A percentile compares a stretch with the other conserved stretches of the same genome.
Conservation (phyloP, 1,140 invertebrate genomes). For the Trissolcus basalis region DNA sequence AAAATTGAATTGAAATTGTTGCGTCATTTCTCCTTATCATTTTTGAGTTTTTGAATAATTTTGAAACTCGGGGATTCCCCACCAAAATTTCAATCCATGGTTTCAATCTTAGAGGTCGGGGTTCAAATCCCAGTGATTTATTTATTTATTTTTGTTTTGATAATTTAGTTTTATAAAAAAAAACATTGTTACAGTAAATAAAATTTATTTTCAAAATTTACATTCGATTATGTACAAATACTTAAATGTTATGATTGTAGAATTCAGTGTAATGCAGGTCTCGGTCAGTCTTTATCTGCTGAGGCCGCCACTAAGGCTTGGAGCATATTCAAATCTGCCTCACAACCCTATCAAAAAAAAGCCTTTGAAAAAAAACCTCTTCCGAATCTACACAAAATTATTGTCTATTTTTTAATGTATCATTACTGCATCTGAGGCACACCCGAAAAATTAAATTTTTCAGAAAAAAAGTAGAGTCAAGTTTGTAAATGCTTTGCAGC, state of each 20-base stretch:
- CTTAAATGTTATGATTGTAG: constrained; percentile 71
- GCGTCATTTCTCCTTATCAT: no score
- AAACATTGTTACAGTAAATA: constrained; percentile 62
- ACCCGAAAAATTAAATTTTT: no score
- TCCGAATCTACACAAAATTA: neutral
- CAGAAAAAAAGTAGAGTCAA: constrained; percentile 3
- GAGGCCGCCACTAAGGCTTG: constrained; percentile 65
- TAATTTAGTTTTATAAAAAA: neutral
- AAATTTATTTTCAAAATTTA: constrained; percentile 73
- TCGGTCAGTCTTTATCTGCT: constrained; percentile 74
- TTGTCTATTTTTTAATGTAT: neutral
- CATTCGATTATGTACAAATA: constrained; percentile 74
- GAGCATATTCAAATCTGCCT: constrained; percentile 39
- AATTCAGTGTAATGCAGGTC: constrained; percentile 74
- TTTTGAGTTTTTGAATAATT: no score
- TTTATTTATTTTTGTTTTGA: neutral
- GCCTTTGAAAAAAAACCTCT: neutral
- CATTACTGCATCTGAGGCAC: no score
- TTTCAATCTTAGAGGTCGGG: no score
- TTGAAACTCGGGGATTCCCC: no score
- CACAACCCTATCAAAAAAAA: constrained; percentile 2
- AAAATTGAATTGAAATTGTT: no score
- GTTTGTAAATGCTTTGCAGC: constrained; percentile 65
- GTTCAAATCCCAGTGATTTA: no score
- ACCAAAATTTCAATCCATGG: no score